Percentiles rank a stretch among this genome's conserved stretches.
Conservation (phyloP, 2,797 vertebrate genomes). For the Lagocephalus sceleratus region DNA sequence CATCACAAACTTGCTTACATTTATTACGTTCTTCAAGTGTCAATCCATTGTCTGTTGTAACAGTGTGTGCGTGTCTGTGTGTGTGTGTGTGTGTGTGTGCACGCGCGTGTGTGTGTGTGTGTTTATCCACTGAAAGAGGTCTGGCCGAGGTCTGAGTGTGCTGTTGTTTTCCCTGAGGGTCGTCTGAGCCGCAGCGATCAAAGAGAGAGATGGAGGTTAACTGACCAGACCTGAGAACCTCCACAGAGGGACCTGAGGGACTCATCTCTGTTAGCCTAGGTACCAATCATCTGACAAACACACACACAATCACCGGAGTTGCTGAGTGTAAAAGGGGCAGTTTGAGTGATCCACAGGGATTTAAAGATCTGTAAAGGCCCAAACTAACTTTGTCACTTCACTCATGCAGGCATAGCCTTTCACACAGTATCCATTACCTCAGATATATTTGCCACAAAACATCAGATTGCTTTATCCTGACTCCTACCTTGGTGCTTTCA, state of each 20-base stretch:
- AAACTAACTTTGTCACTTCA: conserved; percentile 78
- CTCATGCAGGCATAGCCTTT: conserved; percentile 67
- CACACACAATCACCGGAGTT: conserved; percentile 58
- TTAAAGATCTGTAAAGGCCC: conserved; percentile 68
- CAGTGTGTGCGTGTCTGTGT: conserved; percentile 31
- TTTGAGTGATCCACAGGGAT: conserved; percentile 64
- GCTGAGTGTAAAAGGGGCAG: conserved; percentile 49
- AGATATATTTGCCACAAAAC: conserved; percentile 58
- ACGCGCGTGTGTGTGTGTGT: conserved; percentile 27
- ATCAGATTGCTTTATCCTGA: conserved; percentile 69
- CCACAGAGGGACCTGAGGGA: conserved; percentile 74
- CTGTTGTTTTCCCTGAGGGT: conserved; percentile 71
- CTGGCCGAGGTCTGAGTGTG: conserved; percentile 56
- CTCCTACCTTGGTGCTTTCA: conserved; percentile 55
- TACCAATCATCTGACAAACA: conserved; percentile 68
- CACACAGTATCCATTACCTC: conserved; percentile 73
- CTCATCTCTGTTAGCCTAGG: conserved; percentile 66
- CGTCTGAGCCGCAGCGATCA: conserved; percentile 69
- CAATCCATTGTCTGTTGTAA: conserved; percentile 40
- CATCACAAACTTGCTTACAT: conserved; percentile 45
- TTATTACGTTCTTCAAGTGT: conserved; percentile 37
- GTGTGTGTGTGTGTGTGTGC: conserved; percentile 33
- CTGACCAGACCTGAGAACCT: conserved; percentile 76
- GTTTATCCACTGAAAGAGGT: conserved; percentile 31
- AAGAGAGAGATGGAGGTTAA: conserved; percentile 76